Conservation (phyloP, 35 echinoderm and acorn worm species). For the Hemicentrotus pulcherrimus region DNA sequence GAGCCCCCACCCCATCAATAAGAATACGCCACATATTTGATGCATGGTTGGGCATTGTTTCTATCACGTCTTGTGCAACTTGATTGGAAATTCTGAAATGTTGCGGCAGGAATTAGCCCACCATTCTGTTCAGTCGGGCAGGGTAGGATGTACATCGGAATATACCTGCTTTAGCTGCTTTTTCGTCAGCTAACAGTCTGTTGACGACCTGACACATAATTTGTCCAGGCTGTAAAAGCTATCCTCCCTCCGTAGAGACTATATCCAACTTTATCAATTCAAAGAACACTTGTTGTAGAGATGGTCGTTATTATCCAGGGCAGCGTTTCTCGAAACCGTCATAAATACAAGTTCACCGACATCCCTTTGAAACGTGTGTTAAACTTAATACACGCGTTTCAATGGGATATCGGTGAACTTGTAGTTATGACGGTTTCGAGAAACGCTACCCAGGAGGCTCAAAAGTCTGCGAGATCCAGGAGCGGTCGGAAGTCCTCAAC, state of each 20-base stretch:
- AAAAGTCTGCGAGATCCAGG: constrained; percentile 46
- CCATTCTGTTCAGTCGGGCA: background rate
- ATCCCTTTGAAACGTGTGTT: too few relatives aligned
- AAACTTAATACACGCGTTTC: too few relatives aligned
- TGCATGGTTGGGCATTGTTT: too few relatives aligned
- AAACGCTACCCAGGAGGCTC: too few relatives aligned
- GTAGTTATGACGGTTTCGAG: too few relatives aligned
- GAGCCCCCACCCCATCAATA: too few relatives aligned
- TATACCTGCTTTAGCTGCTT: background rate
- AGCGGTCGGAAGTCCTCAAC: constrained; percentile 43
- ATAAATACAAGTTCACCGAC: too few relatives aligned
- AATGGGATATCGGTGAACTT: too few relatives aligned
- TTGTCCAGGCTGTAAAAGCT: background rate
- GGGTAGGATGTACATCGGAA: background rate
- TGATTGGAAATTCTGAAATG: background rate
- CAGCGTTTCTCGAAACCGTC: too few relatives aligned
- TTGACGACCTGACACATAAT: constrained; percentile 22
- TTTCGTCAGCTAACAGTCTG: background rate
- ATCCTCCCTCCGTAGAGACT: background rate
- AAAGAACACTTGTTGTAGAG: constrained; percentile 58
- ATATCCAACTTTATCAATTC: constrained; percentile 46
- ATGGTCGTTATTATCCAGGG: constrained; percentile 49
- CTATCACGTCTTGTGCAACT: background rate
- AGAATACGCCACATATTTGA: too few relatives aligned
- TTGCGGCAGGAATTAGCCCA: background rate